phyloP scores from a whole-genome alignment of 2,113 vertebrate species.

The Cebidichthys violaceus region DNA sequence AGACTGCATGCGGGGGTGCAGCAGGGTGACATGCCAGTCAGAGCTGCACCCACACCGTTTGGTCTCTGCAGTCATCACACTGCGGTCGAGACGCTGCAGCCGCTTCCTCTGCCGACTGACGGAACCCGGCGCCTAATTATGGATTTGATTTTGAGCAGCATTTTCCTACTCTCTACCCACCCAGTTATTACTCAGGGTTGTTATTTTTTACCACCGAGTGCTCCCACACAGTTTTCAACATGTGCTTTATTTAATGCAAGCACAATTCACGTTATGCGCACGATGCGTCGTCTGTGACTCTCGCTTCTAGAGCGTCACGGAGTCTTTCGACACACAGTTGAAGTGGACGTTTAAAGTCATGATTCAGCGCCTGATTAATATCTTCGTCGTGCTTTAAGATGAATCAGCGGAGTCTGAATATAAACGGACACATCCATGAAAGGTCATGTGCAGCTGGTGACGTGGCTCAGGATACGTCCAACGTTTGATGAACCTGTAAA shows the following conservation, averaged over 20 bases:
- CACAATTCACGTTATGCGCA: too few species aligned
- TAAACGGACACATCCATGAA: too few species aligned
- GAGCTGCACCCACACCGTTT: slow-evolving; percentile 34
- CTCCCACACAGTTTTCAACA: neutral
- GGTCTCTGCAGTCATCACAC: slow-evolving; percentile 12
- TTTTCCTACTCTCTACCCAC: slow-evolving; percentile 20
- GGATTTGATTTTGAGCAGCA: slow-evolving; percentile 14
- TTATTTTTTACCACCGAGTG: neutral
- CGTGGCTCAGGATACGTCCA: neutral
- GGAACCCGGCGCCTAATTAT: neutral
- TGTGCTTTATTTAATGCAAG: neutral
- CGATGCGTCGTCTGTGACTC: too few species aligned
- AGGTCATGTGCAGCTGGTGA: neutral
- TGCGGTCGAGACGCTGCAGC: slow-evolving; percentile 11
- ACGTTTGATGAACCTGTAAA: neutral
- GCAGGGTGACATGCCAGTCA: slow-evolving; percentile 11
- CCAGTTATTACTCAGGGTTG: neutral
- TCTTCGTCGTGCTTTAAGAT: neutral
- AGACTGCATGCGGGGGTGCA: neutral
- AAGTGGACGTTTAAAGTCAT: neutral
- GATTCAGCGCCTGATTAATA: neutral
- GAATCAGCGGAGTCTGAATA: neutral
- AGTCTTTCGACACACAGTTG: neutral
- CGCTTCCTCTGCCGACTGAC: slow-evolving; percentile 36
- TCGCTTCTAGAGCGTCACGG: neutral